Percentiles rank a stretch among this genome's conserved stretches.
These are phyloP conservation scores for Lochmaea crataegi DNA, from an alignment of 2,888 invertebrate species.

Conservation along the genomic window DNA sequence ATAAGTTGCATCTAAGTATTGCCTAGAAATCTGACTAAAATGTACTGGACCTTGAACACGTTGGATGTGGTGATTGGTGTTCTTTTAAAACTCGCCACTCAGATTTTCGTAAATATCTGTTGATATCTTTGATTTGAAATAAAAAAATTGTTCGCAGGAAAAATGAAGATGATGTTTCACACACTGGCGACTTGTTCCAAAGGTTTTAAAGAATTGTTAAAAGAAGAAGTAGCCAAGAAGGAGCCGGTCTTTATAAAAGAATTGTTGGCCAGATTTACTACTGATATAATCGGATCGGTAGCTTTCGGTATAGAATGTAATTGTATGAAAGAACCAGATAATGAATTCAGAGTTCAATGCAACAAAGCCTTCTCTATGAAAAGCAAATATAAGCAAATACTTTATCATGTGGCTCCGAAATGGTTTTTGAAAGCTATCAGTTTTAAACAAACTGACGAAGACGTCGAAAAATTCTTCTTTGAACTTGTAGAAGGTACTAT, in stretches of 20 bases:
- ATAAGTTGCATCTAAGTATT: no score
- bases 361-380: conserved; percentile 22
- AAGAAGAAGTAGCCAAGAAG: conserved; percentile 18
- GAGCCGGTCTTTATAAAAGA: conserved; percentile 23
- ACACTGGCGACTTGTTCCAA: conserved; percentile 26
- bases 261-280: conserved; percentile 25
- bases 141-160: conserved; percentile 27
- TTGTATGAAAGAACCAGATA: conserved; percentile 30
- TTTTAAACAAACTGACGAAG: conserved; percentile 20
- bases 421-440: conserved; percentile 22
- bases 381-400: conserved; percentile 8
- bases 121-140: no score
- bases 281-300: conserved; percentile 23
- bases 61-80: no score
- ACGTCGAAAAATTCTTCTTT: conserved; percentile 27
- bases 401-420: conserved; percentile 3
- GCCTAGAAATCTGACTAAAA: no score
- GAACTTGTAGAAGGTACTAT: conserved; percentile 21
- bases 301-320: conserved; percentile 32
- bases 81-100: no score
- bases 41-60: no score
- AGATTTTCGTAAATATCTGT: no score
- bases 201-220: conserved; percentile 10
- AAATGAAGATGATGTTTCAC: conserved; percentile 49
- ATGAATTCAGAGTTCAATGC: conserved; percentile 25